phyloP scores from a whole-genome alignment of 37 sponge, comb jelly and placozoan species.

The Diacarnus erythraeanus region DNA sequence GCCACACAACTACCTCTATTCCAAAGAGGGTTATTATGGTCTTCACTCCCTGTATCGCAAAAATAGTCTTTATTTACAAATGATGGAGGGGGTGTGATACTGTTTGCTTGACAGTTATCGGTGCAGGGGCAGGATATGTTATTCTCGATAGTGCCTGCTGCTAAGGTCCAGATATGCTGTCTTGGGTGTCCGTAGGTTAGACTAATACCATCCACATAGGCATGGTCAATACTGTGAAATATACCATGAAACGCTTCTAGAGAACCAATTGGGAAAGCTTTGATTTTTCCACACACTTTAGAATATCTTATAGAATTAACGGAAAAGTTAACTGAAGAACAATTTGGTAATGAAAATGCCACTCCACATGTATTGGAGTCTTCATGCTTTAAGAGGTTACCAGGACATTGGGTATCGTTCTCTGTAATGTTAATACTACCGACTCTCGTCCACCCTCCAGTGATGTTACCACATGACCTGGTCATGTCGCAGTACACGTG shows the following conservation, averaged over 20 bases:
- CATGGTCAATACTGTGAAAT: background rate
- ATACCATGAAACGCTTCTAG: background rate
- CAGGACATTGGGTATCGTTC: background rate
- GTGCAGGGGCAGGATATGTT: background rate
- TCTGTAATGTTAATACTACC: background rate
- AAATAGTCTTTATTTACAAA: too few relatives aligned
- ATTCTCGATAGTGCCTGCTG: background rate
- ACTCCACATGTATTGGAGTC: background rate
- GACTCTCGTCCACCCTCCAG: conserved; percentile 25
- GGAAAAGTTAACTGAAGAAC: background rate
- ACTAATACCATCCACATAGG: conserved; percentile 20
- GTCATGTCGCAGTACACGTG: conserved; percentile 28
- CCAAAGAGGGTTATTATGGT: too few relatives aligned
- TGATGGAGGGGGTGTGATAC: too few relatives aligned
- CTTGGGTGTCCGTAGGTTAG: conserved; percentile 1
- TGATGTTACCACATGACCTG: conserved; percentile 10
- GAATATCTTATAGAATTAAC: background rate
- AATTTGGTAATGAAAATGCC: background rate
- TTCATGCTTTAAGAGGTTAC: background rate
- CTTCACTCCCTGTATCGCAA: too few relatives aligned
- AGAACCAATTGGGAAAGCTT: background rate
- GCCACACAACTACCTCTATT: too few relatives aligned
- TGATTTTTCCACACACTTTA: conserved; percentile 1
- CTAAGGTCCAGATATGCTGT: background rate
- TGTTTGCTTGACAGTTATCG: too few relatives aligned